phyloP scores from a whole-genome alignment of 23 tunicate genomes.

The Halocynthia roretzi region DNA sequence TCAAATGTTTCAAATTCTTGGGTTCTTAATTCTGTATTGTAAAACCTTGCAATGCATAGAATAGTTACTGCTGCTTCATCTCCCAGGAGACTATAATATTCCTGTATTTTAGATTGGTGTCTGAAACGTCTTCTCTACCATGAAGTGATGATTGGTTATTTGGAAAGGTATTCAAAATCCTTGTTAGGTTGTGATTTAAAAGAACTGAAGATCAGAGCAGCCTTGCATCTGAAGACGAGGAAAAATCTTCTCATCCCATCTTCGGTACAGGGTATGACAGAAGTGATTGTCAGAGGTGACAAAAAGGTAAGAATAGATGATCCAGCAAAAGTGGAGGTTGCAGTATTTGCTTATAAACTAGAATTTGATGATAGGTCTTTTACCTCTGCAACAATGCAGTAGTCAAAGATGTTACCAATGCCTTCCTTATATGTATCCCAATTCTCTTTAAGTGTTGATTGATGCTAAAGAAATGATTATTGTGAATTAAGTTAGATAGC shows the following conservation, averaged over 20 bases:
- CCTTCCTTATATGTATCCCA: background rate
- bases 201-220: background rate
- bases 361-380: too few species aligned
- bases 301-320: conserved; percentile 29
- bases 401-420: too few species aligned
- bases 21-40: too few species aligned
- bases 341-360: too few species aligned
- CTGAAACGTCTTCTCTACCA: conserved; percentile 1
- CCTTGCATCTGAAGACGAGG: background rate
- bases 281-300: conserved; percentile 41
- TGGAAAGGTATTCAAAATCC: background rate
- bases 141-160: conserved; percentile 1
- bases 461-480: too few species aligned
- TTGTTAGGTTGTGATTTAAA: background rate
- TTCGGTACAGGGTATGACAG: conserved; percentile 9
- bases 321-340: too few species aligned
- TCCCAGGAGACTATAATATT: background rate
- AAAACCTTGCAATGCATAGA: too few species aligned
- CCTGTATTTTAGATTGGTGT: conserved; percentile 5
- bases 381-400: too few species aligned
- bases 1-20: too few species aligned
- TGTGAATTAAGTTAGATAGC: conserved; percentile 29
- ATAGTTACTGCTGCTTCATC: background rate
- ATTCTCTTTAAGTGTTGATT: too few species aligned
- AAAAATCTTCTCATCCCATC: conserved; percentile 30